These are phyloP conservation scores for Porites rus DNA, from an alignment of 92 coral and sea anemone species.

Conservation along the genomic window DNA sequence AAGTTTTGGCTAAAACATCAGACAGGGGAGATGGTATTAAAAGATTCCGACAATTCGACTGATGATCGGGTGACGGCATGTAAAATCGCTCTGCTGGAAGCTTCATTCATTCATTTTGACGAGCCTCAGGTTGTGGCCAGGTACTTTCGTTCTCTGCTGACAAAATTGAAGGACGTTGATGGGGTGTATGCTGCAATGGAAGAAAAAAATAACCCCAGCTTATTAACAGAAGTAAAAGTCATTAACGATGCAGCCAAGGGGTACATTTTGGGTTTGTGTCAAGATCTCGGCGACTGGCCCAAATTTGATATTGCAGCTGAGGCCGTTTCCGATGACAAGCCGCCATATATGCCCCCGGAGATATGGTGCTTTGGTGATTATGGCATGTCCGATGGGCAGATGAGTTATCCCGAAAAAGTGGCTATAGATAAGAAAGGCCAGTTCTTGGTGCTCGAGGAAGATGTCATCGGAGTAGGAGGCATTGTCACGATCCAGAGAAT, in stretches of 20 bases:
- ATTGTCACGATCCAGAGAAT: slow-evolving; percentile 76
- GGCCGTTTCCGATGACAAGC: slow-evolving; percentile 50
- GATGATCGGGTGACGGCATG: slow-evolving; percentile 61
- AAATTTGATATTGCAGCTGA: slow-evolving; percentile 63
- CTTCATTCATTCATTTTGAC: slow-evolving; percentile 71
- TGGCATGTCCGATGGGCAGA: slow-evolving; percentile 83
- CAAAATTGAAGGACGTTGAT: slow-evolving; percentile 51
- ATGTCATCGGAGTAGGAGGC: slow-evolving; percentile 70
- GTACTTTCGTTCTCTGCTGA: slow-evolving; percentile 43
- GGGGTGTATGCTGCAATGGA: slow-evolving; percentile 63
- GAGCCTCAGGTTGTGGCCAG: slow-evolving; percentile 53
- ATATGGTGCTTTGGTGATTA: slow-evolving; percentile 96
- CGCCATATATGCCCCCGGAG: slow-evolving; percentile 78
- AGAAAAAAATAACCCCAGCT: slow-evolving; percentile 54
- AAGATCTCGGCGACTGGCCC: slow-evolving; percentile 55
- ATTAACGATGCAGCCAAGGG: slow-evolving; percentile 76
- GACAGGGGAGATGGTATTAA: slow-evolving; percentile 52
- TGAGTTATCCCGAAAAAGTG: slow-evolving; percentile 81
- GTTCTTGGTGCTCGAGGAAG: slow-evolving; percentile 85
- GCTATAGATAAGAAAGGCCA: slow-evolving; percentile 79
- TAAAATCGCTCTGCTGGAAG: slow-evolving; percentile 77
- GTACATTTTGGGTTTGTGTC: slow-evolving; percentile 60
- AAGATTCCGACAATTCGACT: slow-evolving; percentile 43
- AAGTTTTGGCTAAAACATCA: slow-evolving; percentile 65
- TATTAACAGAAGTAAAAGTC: slow-evolving; percentile 64